These are phyloP conservation scores for Melanotaenia pygmaea DNA, from an alignment of 2,797 vertebrate genomes.

Conservation along the genomic window DNA sequence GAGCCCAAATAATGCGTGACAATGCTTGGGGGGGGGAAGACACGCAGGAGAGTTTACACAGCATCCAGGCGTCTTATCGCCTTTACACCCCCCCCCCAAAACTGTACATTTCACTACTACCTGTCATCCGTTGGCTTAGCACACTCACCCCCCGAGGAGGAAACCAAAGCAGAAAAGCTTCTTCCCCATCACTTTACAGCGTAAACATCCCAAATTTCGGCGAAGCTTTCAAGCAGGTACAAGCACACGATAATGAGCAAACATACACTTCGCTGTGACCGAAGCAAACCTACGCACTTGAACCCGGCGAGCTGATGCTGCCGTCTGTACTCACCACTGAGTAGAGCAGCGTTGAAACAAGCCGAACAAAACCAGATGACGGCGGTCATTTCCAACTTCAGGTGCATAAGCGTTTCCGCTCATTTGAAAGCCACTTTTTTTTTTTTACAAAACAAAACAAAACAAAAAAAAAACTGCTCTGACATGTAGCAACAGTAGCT, in stretches of 20 bases:
- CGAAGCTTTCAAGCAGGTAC: slow-evolving; percentile 62
- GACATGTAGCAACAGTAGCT: slow-evolving; percentile 37
- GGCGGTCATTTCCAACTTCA: slow-evolving; percentile 49
- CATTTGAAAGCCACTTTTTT: slow-evolving; percentile 33
- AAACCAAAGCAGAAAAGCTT: slow-evolving; percentile 52
- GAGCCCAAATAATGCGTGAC: slow-evolving; percentile 22
- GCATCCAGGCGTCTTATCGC: slow-evolving; percentile 12
- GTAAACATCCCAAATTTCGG: slow-evolving; percentile 34
- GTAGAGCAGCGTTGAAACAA: slow-evolving; percentile 37
- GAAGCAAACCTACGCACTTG: slow-evolving; percentile 71
- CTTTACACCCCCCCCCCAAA: not conserved
- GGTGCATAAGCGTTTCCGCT: not conserved
- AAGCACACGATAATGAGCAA: slow-evolving; percentile 17
- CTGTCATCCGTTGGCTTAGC: slow-evolving; percentile 58
- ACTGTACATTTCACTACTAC: slow-evolving; percentile 45
- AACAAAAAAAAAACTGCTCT: not conserved
- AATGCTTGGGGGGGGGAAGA: no score
- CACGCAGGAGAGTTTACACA: slow-evolving; percentile 44
- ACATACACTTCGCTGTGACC: slow-evolving; percentile 20
- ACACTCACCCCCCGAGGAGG: slow-evolving; percentile 61
- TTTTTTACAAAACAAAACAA: no score
- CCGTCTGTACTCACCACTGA: slow-evolving; percentile 36
- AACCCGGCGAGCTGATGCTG: slow-evolving; percentile 39
- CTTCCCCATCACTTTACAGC: slow-evolving; percentile 23
- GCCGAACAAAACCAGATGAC: slow-evolving; percentile 36